These are phyloP conservation scores for Spongilla lacustris DNA, from an alignment of 37 sponge, comb jelly and placozoan species.

Conservation along the genomic window DNA sequence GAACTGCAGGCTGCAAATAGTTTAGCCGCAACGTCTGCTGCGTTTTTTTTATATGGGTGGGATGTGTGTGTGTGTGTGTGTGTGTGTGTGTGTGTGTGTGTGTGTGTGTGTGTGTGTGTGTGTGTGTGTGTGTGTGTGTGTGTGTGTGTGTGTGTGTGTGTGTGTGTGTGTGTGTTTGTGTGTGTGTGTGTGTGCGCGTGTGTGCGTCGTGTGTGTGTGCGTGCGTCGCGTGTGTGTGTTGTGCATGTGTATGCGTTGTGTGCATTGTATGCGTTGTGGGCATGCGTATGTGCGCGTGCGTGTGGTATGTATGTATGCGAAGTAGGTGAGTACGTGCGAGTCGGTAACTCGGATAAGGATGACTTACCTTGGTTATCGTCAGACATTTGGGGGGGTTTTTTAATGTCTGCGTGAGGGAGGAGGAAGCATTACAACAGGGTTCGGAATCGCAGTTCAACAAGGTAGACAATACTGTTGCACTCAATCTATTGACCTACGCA, in stretches of 20 bases:
- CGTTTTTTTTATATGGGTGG: too few relatives aligned
- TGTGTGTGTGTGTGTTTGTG: slow-evolving; percentile 16
- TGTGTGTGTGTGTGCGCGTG: background rate
- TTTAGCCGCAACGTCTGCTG: slow-evolving; percentile 45
- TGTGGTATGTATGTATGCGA: background rate
- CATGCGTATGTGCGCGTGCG: background rate
- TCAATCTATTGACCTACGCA: background rate
- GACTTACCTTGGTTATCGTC: background rate
- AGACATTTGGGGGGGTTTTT: background rate
- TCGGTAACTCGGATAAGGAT: background rate
- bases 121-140: too few relatives aligned
- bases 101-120: background rate
- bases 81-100: slow-evolving; percentile 7
- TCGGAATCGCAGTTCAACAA: background rate
- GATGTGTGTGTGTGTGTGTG: too few relatives aligned
- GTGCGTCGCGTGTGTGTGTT: background rate
- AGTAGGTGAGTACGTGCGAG: background rate
- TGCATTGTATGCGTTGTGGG: background rate
- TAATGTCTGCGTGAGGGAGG: background rate
- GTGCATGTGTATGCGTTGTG: background rate
- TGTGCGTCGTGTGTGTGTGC: too few relatives aligned
- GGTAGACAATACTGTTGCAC: background rate
- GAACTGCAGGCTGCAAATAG: slow-evolving; percentile 58
- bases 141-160: slow-evolving; percentile 13
- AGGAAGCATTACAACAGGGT: background rate